Conservation (phyloP, 2,888 invertebrate species). For the Andrena trimmerana region DNA sequence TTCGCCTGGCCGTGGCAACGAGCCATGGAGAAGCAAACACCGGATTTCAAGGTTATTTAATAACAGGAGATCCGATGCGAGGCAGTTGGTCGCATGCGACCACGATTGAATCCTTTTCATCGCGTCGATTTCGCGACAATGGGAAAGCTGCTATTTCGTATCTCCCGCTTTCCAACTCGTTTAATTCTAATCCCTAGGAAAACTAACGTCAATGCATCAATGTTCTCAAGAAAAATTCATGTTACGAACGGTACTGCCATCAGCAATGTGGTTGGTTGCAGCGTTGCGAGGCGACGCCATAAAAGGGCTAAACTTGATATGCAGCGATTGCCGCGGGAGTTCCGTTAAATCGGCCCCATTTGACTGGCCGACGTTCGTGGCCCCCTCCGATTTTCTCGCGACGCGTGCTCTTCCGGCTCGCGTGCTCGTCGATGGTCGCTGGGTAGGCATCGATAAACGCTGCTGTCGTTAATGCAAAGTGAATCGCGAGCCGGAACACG, state of each 20-base stretch:
- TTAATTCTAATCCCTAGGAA: too few species aligned
- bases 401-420: conserved; percentile 48
- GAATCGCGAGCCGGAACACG: conserved; percentile 63
- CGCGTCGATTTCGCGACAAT: not conserved
- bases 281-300: conserved; percentile 33
- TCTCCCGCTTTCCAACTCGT: too few species aligned
- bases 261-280: conserved; percentile 10
- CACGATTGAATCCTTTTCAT: conserved; percentile 29
- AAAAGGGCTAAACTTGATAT: conserved; percentile 49
- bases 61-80: conserved; percentile 36
- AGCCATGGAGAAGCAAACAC: conserved; percentile 43
- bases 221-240: not conserved
- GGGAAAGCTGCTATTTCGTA: not conserved
- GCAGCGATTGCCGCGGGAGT: conserved; percentile 32
- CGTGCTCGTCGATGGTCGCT: conserved; percentile 18
- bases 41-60: conserved; percentile 57
- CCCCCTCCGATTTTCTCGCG: conserved; percentile 46
- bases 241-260: conserved; percentile 1
- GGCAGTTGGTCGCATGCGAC: conserved; percentile 23
- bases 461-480: conserved; percentile 57
- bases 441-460: conserved; percentile 51
- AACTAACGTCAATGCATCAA: too few species aligned
- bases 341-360: conserved; percentile 49
- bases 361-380: conserved; percentile 6
- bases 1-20: conserved; percentile 53